A percentile compares a stretch with the other conserved stretches of the same genome.
These are phyloP conservation scores for Platichthys flesus DNA, from an alignment of 2,113 vertebrate genomes.

Conservation along the genomic window DNA sequence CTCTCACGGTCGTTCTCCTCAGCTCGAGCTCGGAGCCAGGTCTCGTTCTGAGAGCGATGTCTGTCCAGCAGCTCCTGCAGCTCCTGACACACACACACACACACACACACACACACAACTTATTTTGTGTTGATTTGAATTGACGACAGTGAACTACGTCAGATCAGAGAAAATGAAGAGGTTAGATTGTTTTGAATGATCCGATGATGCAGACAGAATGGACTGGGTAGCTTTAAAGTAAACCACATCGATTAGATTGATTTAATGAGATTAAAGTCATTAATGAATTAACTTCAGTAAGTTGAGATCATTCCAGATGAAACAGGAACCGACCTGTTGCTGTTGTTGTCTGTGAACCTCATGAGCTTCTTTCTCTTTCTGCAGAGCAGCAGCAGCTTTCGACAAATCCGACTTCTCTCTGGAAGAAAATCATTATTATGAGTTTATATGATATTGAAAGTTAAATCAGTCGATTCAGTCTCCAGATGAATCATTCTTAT, in stretches of 20 bases:
- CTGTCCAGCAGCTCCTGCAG: constrained; percentile 80
- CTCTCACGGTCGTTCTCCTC: constrained; percentile 82
- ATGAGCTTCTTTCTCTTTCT: constrained; percentile 73
- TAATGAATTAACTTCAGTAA: neutral
- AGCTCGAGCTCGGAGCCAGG: constrained; percentile 77
- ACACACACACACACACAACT: neutral
- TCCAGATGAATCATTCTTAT: neutral
- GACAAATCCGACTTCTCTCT: constrained; percentile 75
- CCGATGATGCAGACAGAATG: too few species aligned
- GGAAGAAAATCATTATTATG: constrained; percentile 6
- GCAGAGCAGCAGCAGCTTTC: constrained; percentile 64
- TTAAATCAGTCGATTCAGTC: neutral
- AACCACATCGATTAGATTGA: too few species aligned
- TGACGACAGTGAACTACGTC: too few species aligned
- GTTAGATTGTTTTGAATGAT: too few species aligned
- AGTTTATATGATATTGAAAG: too few species aligned
- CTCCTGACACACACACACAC: constrained; percentile 62
- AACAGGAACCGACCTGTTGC: constrained; percentile 66
- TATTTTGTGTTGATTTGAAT: too few species aligned
- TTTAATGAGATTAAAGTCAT: too few species aligned
- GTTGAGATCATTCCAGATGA: neutral
- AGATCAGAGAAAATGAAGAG: too few species aligned
- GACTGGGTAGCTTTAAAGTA: neutral
- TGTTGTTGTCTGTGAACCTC: constrained; percentile 73
- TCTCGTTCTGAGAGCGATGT: constrained; percentile 80